phyloP scores from a whole-genome alignment of 2,888 invertebrate species.

The Trilocha varians region DNA sequence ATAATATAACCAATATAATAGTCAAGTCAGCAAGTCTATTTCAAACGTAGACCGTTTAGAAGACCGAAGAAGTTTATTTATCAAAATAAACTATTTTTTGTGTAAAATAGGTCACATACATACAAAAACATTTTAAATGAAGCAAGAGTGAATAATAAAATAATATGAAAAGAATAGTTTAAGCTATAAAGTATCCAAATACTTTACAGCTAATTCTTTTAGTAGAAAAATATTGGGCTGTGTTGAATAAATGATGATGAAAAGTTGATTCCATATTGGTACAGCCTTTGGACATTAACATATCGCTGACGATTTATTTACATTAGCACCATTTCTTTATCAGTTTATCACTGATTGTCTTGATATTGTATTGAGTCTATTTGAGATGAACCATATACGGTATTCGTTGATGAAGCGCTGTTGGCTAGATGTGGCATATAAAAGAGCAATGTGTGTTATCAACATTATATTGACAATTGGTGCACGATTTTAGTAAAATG shows the following conservation, averaged over 20 bases:
- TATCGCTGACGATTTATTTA: constrained; percentile 68
- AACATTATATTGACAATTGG: neutral
- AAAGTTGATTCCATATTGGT: constrained; percentile 23
- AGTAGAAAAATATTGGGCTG: neutral
- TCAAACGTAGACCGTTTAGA: too few species aligned
- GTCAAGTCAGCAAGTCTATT: too few species aligned
- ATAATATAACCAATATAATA: too few species aligned
- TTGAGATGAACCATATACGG: constrained; percentile 34
- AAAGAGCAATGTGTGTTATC: constrained; percentile 47
- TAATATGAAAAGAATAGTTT: too few species aligned
- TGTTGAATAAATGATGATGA: neutral
- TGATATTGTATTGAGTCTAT: constrained; percentile 44
- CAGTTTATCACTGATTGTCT: constrained; percentile 66
- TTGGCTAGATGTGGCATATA: constrained; percentile 62
- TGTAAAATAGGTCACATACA: too few species aligned
- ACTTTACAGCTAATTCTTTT: too few species aligned
- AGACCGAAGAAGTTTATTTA: too few species aligned
- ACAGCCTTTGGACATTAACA: constrained; percentile 46
- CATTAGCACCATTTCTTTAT: constrained; percentile 70
- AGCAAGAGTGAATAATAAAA: too few species aligned
- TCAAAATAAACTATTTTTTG: too few species aligned
- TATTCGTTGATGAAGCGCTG: constrained; percentile 52
- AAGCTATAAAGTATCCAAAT: too few species aligned
- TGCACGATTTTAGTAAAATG: neutral
- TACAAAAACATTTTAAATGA: too few species aligned